Evolutionary conservation across 2,888 invertebrate species (phyloP).

Genomic region (Pandemis heparana): DNA sequence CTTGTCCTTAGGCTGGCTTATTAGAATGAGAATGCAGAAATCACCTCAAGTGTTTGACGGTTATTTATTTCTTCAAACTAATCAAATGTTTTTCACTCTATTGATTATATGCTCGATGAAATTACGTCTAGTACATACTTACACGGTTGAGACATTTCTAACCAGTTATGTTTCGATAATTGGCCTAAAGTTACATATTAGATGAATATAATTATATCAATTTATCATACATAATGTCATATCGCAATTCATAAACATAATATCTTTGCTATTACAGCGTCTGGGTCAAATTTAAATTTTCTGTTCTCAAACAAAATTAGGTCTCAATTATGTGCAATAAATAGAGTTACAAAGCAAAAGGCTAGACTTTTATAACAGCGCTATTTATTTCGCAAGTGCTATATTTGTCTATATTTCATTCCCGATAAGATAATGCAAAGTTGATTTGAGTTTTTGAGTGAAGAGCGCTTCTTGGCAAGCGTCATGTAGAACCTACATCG

Average conservation of each 20-base stretch:
- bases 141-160: conserved; percentile 18
- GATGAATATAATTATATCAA: conserved; percentile 27
- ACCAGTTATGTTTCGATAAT: conserved; percentile 28
- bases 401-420: conserved; percentile 9
- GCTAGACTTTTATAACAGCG: conserved; percentile 33
- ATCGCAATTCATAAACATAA: conserved; percentile 7
- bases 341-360: conserved; percentile 11
- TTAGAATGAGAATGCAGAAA: too few species aligned
- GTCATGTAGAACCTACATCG: too few species aligned
- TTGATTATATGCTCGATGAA: too few species aligned
- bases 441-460: too few species aligned
- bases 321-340: neutral
- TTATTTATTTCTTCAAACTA: too few species aligned
- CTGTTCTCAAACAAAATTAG: neutral
- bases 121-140: conserved; percentile 14
- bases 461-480: too few species aligned
- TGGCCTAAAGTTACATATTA: conserved; percentile 23
- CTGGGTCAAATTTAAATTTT: conserved; percentile 1
- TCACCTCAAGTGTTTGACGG: too few species aligned
- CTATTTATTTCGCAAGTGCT: conserved; percentile 25
- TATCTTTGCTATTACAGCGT: conserved; percentile 6
- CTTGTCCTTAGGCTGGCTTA: too few species aligned
- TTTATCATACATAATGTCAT: conserved; percentile 15
- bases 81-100: too few species aligned
- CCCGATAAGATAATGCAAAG: too few species aligned